Evolutionary conservation across 2,888 invertebrate species (phyloP).

Genomic region (Coenonympha arcania): DNA sequence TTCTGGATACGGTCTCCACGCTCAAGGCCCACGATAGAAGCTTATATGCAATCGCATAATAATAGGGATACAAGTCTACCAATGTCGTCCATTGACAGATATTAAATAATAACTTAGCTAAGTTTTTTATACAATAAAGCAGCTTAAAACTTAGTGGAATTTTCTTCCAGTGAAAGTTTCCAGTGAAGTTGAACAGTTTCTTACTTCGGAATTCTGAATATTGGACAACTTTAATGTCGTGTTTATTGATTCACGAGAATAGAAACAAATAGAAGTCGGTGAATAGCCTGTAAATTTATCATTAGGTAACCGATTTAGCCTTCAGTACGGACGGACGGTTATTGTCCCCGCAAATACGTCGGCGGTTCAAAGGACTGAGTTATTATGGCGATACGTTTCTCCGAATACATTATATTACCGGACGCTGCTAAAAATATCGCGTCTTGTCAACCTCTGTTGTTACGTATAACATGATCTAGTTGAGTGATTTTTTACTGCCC

Average conservation of each 20-base stretch:
- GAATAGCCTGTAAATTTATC: slow-evolving; percentile 24
- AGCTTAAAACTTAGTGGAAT: no score
- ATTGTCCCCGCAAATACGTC: slow-evolving; percentile 24
- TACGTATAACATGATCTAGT: not conserved
- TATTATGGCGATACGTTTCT: slow-evolving; percentile 26
- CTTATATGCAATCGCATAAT: no score
- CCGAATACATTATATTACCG: slow-evolving; percentile 25
- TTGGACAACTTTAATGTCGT: no score
- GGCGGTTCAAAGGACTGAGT: slow-evolving; percentile 25
- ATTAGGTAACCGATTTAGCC: slow-evolving; percentile 26
- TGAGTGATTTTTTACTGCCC: not conserved
- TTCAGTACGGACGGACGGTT: slow-evolving; percentile 15
- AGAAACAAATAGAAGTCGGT: slow-evolving; percentile 16
- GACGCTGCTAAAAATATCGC: slow-evolving; percentile 19
- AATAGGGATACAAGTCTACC: no score
- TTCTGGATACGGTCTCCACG: no score
- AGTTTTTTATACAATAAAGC: no score
- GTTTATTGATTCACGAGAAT: not conserved
- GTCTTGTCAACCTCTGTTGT: slow-evolving; percentile 19
- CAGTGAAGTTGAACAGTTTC: no score
- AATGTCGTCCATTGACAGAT: no score
- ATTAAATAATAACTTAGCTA: no score
- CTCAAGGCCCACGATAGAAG: no score
- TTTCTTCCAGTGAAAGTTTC: no score
- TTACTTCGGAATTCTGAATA: no score